These are phyloP conservation scores for Argopecten irradians DNA, from an alignment of 1,140 invertebrate species.

Conservation along the genomic window DNA sequence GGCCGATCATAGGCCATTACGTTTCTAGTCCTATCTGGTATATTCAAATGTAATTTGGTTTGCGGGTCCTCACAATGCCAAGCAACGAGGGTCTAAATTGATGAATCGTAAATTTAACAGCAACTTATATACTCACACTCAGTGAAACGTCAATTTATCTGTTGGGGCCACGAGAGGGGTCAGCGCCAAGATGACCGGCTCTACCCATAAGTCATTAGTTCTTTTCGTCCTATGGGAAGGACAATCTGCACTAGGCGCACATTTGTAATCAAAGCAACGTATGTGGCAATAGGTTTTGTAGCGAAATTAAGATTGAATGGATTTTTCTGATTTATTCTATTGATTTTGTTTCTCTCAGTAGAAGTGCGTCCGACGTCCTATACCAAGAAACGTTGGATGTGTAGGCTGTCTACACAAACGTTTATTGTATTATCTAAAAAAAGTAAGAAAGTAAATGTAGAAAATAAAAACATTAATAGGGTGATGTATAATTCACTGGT, in stretches of 20 bases:
- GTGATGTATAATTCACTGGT: too few species aligned
- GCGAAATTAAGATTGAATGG: slow-evolving; percentile 2
- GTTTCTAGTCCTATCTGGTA: slow-evolving; percentile 15
- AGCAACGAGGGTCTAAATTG: slow-evolving; percentile 20
- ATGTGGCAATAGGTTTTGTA: slow-evolving; percentile 17
- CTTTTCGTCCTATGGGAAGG: neutral
- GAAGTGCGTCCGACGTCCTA: neutral
- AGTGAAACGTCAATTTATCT: slow-evolving; percentile 2
- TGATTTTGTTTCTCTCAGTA: neutral
- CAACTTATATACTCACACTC: slow-evolving; percentile 2
- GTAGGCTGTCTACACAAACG: too few species aligned
- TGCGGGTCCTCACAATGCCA: neutral
- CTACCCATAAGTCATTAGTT: neutral
- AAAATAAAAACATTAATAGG: too few species aligned
- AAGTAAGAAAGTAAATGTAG: too few species aligned
- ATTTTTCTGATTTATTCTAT: neutral
- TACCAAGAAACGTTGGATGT: too few species aligned
- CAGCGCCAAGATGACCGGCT: neutral
- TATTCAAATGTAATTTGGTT: slow-evolving; percentile 23
- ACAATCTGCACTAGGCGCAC: neutral
- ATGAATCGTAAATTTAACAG: slow-evolving; percentile 17
- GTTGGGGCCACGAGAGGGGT: neutral
- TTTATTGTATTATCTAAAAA: too few species aligned
- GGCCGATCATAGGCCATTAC: neutral
- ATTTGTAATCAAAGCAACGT: slow-evolving; percentile 11